phyloP scores from a whole-genome alignment of 1,140 invertebrate species.

The Rhagoletis zephyria region DNA sequence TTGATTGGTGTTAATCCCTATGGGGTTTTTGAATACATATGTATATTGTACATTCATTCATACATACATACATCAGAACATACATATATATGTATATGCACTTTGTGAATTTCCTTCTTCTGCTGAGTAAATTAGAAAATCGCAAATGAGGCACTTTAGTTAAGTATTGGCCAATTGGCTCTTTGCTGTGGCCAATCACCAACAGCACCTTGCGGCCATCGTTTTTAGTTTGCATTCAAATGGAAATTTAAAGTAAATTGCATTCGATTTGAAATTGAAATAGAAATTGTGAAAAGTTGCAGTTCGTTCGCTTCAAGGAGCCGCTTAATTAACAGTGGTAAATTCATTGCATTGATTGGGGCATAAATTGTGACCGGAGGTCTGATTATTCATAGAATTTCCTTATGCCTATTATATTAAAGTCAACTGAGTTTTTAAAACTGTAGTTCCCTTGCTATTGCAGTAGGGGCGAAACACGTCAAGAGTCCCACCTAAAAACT shows the following conservation, averaged over 20 bases:
- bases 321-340: neutral
- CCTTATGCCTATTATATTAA: too few relatives aligned
- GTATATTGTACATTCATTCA: too few relatives aligned
- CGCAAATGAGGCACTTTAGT: slow-evolving; percentile 2
- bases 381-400: too few relatives aligned
- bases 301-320: neutral
- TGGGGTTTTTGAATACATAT: too few relatives aligned
- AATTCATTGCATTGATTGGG: neutral
- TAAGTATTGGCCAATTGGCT: neutral
- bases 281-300: neutral
- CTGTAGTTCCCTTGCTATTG: too few relatives aligned
- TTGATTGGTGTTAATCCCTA: too few relatives aligned
- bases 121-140: neutral
- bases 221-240: slow-evolving; percentile 6
- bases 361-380: neutral
- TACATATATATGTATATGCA: neutral
- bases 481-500: too few relatives aligned
- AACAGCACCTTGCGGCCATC: neutral
- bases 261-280: neutral
- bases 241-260: neutral
- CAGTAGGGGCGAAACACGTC: too few relatives aligned
- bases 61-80: neutral
- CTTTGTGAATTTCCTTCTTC: neutral
- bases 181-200: neutral
- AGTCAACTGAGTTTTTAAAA: too few relatives aligned